Conservation (phyloP, 1,140 invertebrate species). For the Temnothorax curvispinosus region DNA sequence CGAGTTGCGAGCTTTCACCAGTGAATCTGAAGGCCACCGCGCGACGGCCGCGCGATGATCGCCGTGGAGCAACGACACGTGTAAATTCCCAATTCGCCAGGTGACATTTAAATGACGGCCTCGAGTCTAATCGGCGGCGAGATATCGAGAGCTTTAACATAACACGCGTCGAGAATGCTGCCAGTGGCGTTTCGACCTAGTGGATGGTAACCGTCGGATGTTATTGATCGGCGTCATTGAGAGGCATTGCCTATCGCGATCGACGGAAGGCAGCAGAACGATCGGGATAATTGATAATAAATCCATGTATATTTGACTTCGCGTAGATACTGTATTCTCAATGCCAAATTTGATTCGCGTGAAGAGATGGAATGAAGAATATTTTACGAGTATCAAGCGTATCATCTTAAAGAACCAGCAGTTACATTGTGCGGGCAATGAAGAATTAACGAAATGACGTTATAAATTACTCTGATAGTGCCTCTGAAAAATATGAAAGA, state of each 20-base stretch:
- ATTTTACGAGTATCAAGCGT: not conserved
- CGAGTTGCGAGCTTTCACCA: constrained; percentile 29
- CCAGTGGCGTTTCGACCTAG: constrained; percentile 7
- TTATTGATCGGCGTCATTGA: constrained; percentile 32
- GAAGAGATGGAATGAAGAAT: not conserved
- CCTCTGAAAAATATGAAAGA: not conserved
- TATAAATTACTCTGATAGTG: not conserved
- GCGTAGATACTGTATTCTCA: not conserved
- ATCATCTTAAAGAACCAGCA: not conserved
- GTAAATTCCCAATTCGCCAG: constrained; percentile 25
- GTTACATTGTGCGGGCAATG: not conserved
- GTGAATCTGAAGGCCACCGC: constrained; percentile 32
- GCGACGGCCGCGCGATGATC: not conserved
- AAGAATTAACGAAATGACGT: not conserved
- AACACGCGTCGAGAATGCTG: not conserved
- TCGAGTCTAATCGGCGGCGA: constrained; percentile 9
- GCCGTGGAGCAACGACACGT: not conserved
- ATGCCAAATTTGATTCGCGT: not conserved
- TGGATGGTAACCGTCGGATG: not conserved
- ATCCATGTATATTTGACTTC: not conserved
- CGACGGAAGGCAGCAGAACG: not conserved
- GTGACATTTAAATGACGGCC: constrained; percentile 15
- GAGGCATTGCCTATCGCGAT: not conserved
- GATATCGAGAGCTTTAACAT: constrained; percentile 23
- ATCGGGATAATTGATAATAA: constrained; percentile 12